These are phyloP conservation scores for Halcyon chelicuti DNA, from an alignment of 2,797 vertebrate genomes.

Conservation along the genomic window DNA sequence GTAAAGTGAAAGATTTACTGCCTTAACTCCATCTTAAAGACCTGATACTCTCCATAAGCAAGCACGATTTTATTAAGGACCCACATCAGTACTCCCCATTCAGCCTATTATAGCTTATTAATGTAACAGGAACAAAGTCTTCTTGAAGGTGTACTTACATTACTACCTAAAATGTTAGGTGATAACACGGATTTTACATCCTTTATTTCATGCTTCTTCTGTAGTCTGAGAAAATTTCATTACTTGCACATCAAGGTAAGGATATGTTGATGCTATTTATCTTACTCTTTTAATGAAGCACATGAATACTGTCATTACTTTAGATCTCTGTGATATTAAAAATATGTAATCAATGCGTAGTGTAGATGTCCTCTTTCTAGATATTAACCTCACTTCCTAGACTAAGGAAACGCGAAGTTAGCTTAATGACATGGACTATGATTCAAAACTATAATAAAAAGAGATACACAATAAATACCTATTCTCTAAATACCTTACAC, in stretches of 20 bases:
- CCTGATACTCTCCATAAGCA: not conserved
- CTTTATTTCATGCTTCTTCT: not conserved
- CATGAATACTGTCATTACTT: not conserved
- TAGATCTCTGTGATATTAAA: not conserved
- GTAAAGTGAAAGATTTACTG: not conserved
- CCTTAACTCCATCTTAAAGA: not conserved
- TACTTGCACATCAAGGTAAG: not conserved
- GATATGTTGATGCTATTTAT: not conserved
- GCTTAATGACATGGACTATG: not conserved
- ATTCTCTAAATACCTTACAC: not conserved
- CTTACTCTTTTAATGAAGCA: not conserved
- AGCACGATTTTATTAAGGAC: not conserved
- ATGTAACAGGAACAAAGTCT: not conserved
- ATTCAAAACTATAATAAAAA: not conserved
- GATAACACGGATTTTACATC: not conserved
- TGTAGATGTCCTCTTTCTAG: not conserved
- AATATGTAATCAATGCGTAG: not conserved
- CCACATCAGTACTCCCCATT: not conserved
- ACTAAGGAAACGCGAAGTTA: not conserved
- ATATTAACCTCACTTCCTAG: not conserved
- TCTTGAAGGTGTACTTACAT: not conserved
- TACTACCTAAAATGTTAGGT: not conserved
- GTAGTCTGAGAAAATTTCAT: not conserved
- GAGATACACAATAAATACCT: not conserved
- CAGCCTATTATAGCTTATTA: not conserved